Conservation (phyloP, 2,888 invertebrate species). For the Odontocolon sp. region DNA sequence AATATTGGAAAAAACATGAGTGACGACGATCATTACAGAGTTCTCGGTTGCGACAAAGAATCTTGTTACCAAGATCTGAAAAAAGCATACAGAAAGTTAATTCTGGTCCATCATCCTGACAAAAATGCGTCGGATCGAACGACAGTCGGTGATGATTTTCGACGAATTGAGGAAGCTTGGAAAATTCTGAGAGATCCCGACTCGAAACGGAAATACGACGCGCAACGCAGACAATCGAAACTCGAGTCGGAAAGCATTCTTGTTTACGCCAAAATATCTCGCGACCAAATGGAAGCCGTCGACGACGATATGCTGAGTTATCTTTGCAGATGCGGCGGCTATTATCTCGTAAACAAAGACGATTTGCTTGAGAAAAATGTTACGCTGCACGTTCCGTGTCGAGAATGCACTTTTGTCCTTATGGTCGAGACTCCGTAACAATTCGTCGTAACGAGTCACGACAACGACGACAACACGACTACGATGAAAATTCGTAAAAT, state of each 20-base stretch:
- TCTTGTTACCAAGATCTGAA: conserved; percentile 84
- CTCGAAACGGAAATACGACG: conserved; percentile 86
- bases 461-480: no score
- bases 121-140: conserved; percentile 81
- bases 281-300: conserved; percentile 81
- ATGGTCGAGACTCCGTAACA: conserved; percentile 79
- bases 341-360: conserved; percentile 81
- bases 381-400: conserved; percentile 82
- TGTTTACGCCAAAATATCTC: conserved; percentile 84
- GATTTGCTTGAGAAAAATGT: conserved; percentile 74
- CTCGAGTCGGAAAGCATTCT: conserved; percentile 83
- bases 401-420: conserved; percentile 89
- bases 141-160: conserved; percentile 79
- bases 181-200: conserved; percentile 84
- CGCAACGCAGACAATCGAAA: conserved; percentile 83
- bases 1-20: conserved; percentile 38
- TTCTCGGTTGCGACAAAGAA: conserved; percentile 83
- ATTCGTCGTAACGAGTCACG: no score
- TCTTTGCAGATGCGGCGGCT: conserved; percentile 88
- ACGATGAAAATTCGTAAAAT: conserved; percentile 68
- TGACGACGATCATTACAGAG: conserved; percentile 81
- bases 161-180: conserved; percentile 87
- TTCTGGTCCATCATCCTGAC: conserved; percentile 85
- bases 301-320: conserved; percentile 81
- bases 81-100: conserved; percentile 84